Base-by-base conservation (phyloP, 1,140 invertebrate species). In the Drosophila bocki region DNA sequence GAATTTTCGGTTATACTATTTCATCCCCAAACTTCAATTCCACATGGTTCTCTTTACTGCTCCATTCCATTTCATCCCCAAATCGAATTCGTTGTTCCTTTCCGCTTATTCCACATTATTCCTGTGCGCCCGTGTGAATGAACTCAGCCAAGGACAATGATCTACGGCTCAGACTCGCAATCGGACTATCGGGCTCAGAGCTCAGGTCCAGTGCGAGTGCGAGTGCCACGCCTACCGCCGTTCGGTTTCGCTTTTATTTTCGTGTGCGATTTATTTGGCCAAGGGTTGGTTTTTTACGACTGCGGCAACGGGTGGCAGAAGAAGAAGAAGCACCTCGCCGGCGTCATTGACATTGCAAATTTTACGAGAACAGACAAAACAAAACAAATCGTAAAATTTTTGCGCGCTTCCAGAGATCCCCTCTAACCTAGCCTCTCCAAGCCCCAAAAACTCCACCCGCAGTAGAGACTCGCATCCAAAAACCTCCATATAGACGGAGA, bases 91-190 rank as follows among this genome's bases (percentile, higher is more conserved):
- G 19, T 42, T 45, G 17, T 35, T 45, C 41, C 44, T 19, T n/a
- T 33, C 32, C 32, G 6, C 29, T 17, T 47, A 15, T 42, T 35
- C 29, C 37, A 48, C 26, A 29, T 19, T 22, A 12, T 35, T 26
- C 45, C 19, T 56, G 19, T 3, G 29, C 19, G n/a, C 33, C 42
- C 68, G 61, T 86, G 87, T 91, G 80, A 91, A 91, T 91, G 87
- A 91, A 91, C 87, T 83, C 69, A 54, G 53, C 85, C 87, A 91
- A 91, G 87, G 87, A 91, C 88, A 87, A 91, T 91, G 88, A 91
- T 91, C 88, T 84, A 83, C 87, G 77, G 48, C 65, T 64, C 58
- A 58, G 75, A 56, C 48, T 78, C 63, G 42, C 42, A 58, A 42
- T 47, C 53, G 47, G 63, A 54, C 37, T 48, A 37, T 56, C 37